Evolutionary conservation across 2,888 invertebrate genomes (phyloP).

Genomic region (Pyrochroa serraticornis): DNA sequence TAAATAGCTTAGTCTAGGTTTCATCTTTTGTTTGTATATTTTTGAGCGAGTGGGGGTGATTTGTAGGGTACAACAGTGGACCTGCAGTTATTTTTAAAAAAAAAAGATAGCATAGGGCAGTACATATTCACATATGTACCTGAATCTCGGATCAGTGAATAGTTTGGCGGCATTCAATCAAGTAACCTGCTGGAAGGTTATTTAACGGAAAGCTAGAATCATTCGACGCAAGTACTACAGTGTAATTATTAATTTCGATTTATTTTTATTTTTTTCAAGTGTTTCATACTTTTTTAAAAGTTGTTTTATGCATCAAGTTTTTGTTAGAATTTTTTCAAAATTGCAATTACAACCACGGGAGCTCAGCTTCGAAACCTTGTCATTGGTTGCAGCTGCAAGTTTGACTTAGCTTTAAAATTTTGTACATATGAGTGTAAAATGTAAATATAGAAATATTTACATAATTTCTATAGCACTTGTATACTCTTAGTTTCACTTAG

Average conservation of each 20-base stretch:
- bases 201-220: no score
- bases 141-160: conserved; percentile 42
- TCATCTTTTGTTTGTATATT: conserved; percentile 3
- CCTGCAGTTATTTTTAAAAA: conserved; percentile 37
- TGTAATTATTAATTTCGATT: no score
- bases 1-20: not conserved
- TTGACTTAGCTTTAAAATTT: conserved; percentile 1
- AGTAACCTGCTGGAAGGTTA: no score
- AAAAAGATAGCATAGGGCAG: conserved; percentile 40
- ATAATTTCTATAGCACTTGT: conserved; percentile 26
- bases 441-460: conserved; percentile 31
- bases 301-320: no score
- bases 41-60: conserved; percentile 33
- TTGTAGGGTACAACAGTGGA: conserved; percentile 9
- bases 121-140: conserved; percentile 56
- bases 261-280: no score
- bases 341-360: not conserved
- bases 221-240: no score
- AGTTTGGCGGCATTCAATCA: not conserved
- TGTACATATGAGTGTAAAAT: conserved; percentile 30
- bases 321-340: not conserved
- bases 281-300: no score
- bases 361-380: no score
- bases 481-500: conserved; percentile 12
- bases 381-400: not conserved